Base-by-base conservation (phyloP, 2,888 invertebrate species). In the Gryllus longicercus region DNA sequence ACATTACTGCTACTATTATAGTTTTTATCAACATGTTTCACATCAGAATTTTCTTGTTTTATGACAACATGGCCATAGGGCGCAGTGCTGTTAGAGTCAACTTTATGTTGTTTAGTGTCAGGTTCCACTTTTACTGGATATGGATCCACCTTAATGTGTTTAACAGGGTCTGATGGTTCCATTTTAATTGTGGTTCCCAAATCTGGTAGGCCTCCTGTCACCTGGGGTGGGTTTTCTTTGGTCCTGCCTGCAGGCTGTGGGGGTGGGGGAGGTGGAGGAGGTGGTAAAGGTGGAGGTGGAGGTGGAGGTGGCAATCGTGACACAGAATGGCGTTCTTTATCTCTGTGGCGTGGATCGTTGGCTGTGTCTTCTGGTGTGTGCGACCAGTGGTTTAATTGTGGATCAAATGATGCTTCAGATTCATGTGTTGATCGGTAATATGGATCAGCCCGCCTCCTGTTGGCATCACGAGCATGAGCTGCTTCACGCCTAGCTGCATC, bases 401-500 rank as follows among this genome's bases (percentile, higher is more conserved):
- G n/a, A 14, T 63, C 63, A n/a, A 63, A 63, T 63, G 14, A n/a
- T 8, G 63, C 16, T 18, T 63, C 63, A 14, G n/a, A 18, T 18
- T 63, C 63, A 63, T 18, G 63, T 4, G 63, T 18, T 63, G 63
- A n/a, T 16, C 63, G 14, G n/a, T 63, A 63, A 63, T 63, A 63
- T n/a, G 63, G 63, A 63, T 63, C 63, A 63, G 63, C 63, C 14
- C 63, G 63, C 14, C 79, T 63, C 79, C 80, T 82, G 14, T 75
- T 51, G 38, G 76, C 77, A 21, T 81, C 82, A 18, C 79, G 75
- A 2, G 79, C 51, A 63, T 81, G 82, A 14, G 81, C 78, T 63
- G 81, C 81, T 16, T 82, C 80, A 16, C 82, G 77, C 8, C 82
- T 79, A 49, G 80, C 78, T 23, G 77, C 80, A 51, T 82, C 80